Conservation (phyloP, 2,797 vertebrate genomes). For the Clarias platycephalus region DNA sequence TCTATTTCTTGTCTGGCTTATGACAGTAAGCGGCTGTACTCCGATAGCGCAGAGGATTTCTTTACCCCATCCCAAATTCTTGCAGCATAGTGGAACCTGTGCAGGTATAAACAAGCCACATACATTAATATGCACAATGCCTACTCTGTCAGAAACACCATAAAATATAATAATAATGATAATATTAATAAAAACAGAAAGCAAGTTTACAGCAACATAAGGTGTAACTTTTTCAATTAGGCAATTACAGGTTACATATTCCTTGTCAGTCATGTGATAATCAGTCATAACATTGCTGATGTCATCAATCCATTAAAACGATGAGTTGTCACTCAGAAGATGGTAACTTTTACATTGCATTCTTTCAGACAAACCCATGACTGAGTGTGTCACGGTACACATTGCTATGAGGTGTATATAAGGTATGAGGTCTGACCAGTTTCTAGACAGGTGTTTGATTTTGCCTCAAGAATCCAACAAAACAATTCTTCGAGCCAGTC, state of each 20-base stretch:
- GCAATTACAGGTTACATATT: neutral
- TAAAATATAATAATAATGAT: neutral
- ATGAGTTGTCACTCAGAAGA: no score
- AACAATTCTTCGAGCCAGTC: no score
- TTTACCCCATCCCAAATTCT: slow-evolving; percentile 93
- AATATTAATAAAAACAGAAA: neutral
- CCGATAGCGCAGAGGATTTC: slow-evolving; percentile 87
- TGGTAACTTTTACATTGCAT: no score
- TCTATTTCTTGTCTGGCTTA: slow-evolving; percentile 57
- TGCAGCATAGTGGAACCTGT: slow-evolving; percentile 90
- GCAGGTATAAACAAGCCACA: slow-evolving; percentile 13
- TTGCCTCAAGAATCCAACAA: no score
- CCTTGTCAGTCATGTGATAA: no score
- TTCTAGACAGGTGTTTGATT: no score
- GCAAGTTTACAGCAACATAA: neutral
- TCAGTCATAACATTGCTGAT: no score
- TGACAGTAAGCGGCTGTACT: slow-evolving; percentile 88
- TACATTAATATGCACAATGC: neutral
- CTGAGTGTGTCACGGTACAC: no score
- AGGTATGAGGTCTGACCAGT: no score
- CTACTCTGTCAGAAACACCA: neutral
- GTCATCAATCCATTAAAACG: no score
- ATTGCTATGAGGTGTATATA: no score
- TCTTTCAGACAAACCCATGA: no score
- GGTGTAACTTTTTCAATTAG: neutral